These are phyloP conservation scores for Drosophila falleni DNA, from an alignment of 2,888 invertebrate genomes.

Conservation along the genomic window DNA sequence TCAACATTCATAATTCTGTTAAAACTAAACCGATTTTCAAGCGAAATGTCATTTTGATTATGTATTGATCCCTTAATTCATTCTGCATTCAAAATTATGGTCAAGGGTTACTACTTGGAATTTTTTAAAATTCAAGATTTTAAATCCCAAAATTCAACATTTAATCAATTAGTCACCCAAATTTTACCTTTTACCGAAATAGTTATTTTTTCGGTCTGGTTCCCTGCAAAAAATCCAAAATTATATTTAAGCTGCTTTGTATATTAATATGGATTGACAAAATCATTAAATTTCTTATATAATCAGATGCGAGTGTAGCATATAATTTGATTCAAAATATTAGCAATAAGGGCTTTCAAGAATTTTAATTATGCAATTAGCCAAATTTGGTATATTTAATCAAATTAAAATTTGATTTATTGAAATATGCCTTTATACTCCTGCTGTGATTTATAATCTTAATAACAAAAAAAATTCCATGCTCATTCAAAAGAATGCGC, in stretches of 20 bases:
- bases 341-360: neutral
- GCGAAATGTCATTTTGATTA: too few species aligned
- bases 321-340: neutral
- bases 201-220: too few species aligned
- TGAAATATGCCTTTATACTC: conserved; percentile 10
- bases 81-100: too few species aligned
- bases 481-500: conserved; percentile 23
- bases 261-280: neutral
- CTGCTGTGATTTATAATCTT: conserved; percentile 13
- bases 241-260: neutral
- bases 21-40: too few species aligned
- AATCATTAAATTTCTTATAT: neutral
- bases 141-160: too few species aligned
- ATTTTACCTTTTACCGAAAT: too few species aligned
- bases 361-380: conserved; percentile 1
- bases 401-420: conserved; percentile 39
- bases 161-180: too few species aligned
- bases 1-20: too few species aligned
- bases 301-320: neutral
- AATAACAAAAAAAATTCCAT: conserved; percentile 36
- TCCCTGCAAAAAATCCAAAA: neutral
- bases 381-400: conserved; percentile 4
- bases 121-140: too few species aligned
- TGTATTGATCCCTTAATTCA: too few species aligned
- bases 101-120: too few species aligned